phyloP scores from a whole-genome alignment of 2,113 vertebrate genomes.

The Notarius lentiginosus region DNA sequence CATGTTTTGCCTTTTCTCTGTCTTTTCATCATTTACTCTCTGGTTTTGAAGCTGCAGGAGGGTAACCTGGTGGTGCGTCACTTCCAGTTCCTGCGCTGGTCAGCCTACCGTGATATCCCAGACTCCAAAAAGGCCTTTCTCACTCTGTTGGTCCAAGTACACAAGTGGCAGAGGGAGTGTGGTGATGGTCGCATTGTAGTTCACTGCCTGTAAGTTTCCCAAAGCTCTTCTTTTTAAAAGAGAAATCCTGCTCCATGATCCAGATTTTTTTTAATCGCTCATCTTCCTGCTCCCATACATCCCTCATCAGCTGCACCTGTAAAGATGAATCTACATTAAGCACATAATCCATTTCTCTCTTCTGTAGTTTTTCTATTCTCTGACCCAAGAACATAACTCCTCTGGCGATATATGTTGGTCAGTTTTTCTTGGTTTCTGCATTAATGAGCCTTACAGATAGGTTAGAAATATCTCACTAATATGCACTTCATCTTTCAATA shows the following conservation, averaged over 20 bases:
- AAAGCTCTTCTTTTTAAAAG: neutral
- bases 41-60: constrained; percentile 81
- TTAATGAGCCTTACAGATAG: constrained; percentile 58
- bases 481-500: constrained; percentile 62
- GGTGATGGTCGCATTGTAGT: constrained; percentile 88
- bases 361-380: neutral
- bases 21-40: neutral
- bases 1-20: neutral
- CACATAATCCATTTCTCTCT: neutral
- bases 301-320: neutral
- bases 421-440: constrained; percentile 55
- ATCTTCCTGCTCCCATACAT: constrained; percentile 7
- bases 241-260: constrained; percentile 10
- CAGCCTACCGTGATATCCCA: constrained; percentile 87
- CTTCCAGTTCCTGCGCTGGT: constrained; percentile 97
- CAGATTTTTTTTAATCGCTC: constrained; percentile 13
- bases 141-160: constrained; percentile 86
- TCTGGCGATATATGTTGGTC: constrained; percentile 19
- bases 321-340: constrained; percentile 7
- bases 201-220: constrained; percentile 90
- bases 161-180: constrained; percentile 92
- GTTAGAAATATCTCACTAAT: constrained; percentile 50
- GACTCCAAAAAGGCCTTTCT: constrained; percentile 95
- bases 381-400: neutral
- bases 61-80: constrained; percentile 91